phyloP scores from a whole-genome alignment of 2,797 vertebrate species.

The Pseudochaenichthys georgianus region DNA sequence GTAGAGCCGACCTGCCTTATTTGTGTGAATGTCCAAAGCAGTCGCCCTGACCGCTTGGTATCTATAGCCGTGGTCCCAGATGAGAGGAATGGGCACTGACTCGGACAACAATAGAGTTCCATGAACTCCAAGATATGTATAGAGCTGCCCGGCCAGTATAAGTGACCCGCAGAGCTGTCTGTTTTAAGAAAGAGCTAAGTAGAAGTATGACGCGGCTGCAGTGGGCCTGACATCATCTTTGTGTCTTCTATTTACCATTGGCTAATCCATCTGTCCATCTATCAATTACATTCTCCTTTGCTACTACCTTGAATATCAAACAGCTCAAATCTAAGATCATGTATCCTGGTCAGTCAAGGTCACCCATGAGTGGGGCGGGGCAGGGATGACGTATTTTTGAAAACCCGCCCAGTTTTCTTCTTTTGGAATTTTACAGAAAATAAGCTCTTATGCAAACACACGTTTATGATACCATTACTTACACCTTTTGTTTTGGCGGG shows the following conservation, averaged over 20 bases:
- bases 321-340: neutral
- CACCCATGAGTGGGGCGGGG: too few species aligned
- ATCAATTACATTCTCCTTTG: conserved; percentile 20
- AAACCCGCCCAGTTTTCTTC: too few species aligned
- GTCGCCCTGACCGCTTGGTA: conserved; percentile 72
- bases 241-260: conserved; percentile 41
- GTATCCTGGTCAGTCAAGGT: neutral
- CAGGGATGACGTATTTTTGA: too few species aligned
- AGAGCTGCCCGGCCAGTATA: conserved; percentile 42
- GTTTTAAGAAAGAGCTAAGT: conserved; percentile 55
- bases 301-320: neutral
- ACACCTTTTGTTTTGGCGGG: too few species aligned
- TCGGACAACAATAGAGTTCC: conserved; percentile 72
- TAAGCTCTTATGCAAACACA: too few species aligned
- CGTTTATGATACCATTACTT: too few species aligned
- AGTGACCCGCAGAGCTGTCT: conserved; percentile 25
- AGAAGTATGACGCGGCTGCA: conserved; percentile 47
- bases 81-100: conserved; percentile 66
- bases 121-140: conserved; percentile 75
- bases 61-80: conserved; percentile 78
- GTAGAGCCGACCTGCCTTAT: conserved; percentile 55
- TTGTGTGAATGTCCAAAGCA: conserved; percentile 64
- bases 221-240: conserved; percentile 39
- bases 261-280: conserved; percentile 30
- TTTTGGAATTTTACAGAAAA: too few species aligned